Base-by-base conservation (phyloP, 2,113 vertebrate genomes). In the Leptocoma aspasia region DNA sequence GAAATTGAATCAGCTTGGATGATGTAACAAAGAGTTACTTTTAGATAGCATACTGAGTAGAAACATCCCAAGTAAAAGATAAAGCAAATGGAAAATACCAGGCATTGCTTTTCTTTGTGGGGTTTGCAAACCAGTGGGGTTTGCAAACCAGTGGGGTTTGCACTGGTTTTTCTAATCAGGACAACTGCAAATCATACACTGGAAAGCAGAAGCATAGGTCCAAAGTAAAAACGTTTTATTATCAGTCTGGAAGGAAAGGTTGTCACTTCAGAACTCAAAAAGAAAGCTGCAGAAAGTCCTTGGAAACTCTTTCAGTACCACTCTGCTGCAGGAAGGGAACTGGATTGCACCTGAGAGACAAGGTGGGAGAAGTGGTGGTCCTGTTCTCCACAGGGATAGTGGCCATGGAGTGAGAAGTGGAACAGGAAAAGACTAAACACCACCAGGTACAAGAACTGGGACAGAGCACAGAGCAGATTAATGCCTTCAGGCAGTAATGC, bases 51-150 rank as follows among this genome's bases (percentile, higher is more conserved):
- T 21, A 22, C 15, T 4, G 2, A 79, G 8, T 31, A 68, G 20
- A 85, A 68, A 10, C 15, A 47, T 44, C 37, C 15, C 27, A 59
- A 23, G 7, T 33, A 63, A 66, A 72, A 81, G 6, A 9, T 33
- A 15, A 0, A 69, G 50, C 7, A n/a, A 35, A 20, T 6, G 7
- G 13, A 63, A 21, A 71, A 1, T 13, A 13, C 1, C 13, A 6
- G 18, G 17, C 14, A 45, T 6, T 45, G 13, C 1, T 44, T 50
- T 15, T 14, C 10, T 31, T 44, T 22, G 3, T 44, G 11, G 8
- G 21, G 22, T 28, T 54, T 49, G 27, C 10, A 28, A n/a, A n/a
- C n/a, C n/a, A n/a, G n/a, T n/a, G n/a, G n/a, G n/a, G n/a, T n/a
- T n/a, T n/a, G n/a, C n/a, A n/a, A n/a, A n/a, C n/a, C n/a, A n/a